phyloP scores from a whole-genome alignment of 2,888 invertebrate genomes.

The Melitaea athalia region DNA sequence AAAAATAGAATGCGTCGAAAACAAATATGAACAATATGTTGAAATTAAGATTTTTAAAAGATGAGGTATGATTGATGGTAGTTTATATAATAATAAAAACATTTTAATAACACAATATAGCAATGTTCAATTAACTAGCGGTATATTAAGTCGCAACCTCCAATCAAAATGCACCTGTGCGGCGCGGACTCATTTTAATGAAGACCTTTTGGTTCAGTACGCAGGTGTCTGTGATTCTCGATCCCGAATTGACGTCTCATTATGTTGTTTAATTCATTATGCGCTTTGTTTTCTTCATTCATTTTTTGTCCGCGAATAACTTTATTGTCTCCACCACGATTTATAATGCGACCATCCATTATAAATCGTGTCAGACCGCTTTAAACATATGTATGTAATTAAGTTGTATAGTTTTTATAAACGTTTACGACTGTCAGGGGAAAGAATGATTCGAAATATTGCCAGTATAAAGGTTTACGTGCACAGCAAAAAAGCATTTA shows the following conservation, averaged over 20 bases:
- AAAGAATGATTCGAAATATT: constrained; percentile 53
- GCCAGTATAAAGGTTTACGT: constrained; percentile 31
- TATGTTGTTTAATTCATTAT: constrained; percentile 78
- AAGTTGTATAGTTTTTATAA: constrained; percentile 72
- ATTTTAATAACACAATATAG: constrained; percentile 40
- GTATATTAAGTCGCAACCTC: constrained; percentile 49
- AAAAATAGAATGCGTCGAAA: not conserved
- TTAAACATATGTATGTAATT: constrained; percentile 80
- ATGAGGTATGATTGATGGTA: not conserved
- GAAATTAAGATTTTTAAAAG: not conserved
- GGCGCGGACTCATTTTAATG: constrained; percentile 66
- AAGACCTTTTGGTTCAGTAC: constrained; percentile 70
- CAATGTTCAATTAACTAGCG: constrained; percentile 50
- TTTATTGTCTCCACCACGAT: constrained; percentile 68
- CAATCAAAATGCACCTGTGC: constrained; percentile 72
- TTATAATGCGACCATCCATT: constrained; percentile 71
- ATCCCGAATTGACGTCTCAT: constrained; percentile 63
- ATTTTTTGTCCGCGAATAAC: constrained; percentile 69
- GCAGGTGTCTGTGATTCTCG: constrained; percentile 69
- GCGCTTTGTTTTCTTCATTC: constrained; percentile 77
- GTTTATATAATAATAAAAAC: constrained; percentile 6
- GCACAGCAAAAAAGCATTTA: constrained; percentile 52
- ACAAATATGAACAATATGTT: not conserved
- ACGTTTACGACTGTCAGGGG: constrained; percentile 64
- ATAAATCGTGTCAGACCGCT: constrained; percentile 71